Percentiles rank a stretch among this genome's conserved stretches.
Conservation (phyloP, 2,888 invertebrate species). For the Drosophila affinis region DNA sequence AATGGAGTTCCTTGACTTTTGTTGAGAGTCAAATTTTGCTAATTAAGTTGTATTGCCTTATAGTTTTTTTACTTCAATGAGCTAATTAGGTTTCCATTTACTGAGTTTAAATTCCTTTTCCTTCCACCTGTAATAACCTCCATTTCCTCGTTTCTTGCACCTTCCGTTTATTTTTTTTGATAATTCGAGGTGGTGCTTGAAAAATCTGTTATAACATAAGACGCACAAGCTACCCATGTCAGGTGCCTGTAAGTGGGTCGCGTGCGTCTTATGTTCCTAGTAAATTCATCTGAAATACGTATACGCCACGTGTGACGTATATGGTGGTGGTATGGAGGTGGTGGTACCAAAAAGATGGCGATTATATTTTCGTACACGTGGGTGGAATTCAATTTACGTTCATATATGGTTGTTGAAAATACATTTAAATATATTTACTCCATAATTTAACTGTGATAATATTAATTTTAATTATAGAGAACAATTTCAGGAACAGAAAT, state of each 20-base stretch:
- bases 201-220: no score
- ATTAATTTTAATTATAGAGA: no score
- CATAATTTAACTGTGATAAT: no score
- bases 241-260: no score
- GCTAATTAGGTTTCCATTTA: conserved; percentile 21
- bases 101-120: conserved; percentile 4
- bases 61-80: background rate
- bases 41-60: conserved; percentile 20
- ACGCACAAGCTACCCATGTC: no score
- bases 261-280: no score
- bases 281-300: background rate
- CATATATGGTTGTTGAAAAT: background rate
- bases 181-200: conserved; percentile 6
- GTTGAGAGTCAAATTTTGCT: conserved; percentile 7
- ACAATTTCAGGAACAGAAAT: no score
- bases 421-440: no score
- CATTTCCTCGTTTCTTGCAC: no score
- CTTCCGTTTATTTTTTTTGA: background rate
- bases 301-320: conserved; percentile 5
- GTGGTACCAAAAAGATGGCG: background rate
- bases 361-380: conserved; percentile 3
- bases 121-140: conserved; percentile 25
- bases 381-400: background rate
- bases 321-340: no score
- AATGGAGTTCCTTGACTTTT: conserved; percentile 1